Evolutionary conservation across 2,113 vertebrate genomes (phyloP).

Genomic region (Oryzias curvinotus): DNA sequence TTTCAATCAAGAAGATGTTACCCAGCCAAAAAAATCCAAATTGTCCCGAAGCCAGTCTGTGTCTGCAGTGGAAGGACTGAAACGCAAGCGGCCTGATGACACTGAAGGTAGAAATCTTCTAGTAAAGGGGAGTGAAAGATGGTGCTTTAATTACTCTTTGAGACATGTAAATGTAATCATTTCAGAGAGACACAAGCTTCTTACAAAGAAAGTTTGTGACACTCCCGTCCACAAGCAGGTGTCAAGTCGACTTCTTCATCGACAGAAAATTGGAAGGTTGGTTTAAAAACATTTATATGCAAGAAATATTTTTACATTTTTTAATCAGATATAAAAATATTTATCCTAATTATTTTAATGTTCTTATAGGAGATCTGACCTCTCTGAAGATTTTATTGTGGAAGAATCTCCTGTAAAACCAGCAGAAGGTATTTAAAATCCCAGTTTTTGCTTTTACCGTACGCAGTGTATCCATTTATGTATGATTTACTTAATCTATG

Average conservation of each 20-base stretch:
- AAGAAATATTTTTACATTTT: no score
- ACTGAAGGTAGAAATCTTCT: slow-evolving; percentile 54
- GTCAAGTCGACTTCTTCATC: slow-evolving; percentile 83
- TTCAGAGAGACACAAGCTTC: slow-evolving; percentile 80
- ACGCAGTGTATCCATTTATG: no score
- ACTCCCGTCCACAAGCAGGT: slow-evolving; percentile 91
- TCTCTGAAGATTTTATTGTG: slow-evolving; percentile 79
- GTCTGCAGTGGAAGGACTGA: slow-evolving; percentile 85
- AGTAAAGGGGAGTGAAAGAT: not conserved
- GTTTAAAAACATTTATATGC: not conserved
- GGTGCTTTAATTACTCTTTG: no score
- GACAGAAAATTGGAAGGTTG: slow-evolving; percentile 89
- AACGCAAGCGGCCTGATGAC: slow-evolving; percentile 61
- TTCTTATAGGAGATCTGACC: slow-evolving; percentile 78
- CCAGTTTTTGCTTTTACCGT: not conserved
- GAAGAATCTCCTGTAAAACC: slow-evolving; percentile 93
- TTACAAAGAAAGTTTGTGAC: slow-evolving; percentile 90
- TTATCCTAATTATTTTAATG: not conserved
- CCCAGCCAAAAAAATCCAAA: slow-evolving; percentile 83
- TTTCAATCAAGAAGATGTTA: slow-evolving; percentile 83
- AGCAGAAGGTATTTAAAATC: slow-evolving; percentile 73
- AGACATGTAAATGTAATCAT: not conserved
- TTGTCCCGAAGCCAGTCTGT: slow-evolving; percentile 89
- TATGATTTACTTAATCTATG: no score
- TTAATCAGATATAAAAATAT: not conserved